phyloP scores from a whole-genome alignment of 2,888 invertebrate species.

The Eucera pruinosa region DNA sequence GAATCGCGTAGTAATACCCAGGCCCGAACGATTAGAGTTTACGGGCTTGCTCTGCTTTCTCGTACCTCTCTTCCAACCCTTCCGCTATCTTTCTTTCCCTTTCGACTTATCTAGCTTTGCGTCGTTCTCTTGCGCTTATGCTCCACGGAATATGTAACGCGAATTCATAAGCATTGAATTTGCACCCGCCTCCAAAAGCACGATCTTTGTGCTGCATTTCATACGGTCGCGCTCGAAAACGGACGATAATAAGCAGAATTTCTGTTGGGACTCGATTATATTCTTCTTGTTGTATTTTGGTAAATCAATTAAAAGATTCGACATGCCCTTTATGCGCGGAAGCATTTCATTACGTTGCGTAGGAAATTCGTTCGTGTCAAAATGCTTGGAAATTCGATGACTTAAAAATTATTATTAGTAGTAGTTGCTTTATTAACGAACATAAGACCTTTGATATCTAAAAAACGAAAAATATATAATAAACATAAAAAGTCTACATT shows the following conservation, averaged over 20 bases:
- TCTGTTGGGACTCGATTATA: not conserved
- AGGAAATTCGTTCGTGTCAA: no score
- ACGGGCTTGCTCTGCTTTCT: conserved; percentile 34
- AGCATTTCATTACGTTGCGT: no score
- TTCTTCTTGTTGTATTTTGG: no score
- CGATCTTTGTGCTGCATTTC: not conserved
- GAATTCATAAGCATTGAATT: conserved; percentile 44
- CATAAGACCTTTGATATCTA: no score
- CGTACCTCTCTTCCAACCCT: not conserved
- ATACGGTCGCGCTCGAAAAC: not conserved
- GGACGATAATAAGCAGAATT: not conserved
- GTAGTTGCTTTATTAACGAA: no score
- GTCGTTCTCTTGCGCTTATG: not conserved
- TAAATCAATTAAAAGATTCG: no score
- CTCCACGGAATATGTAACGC: conserved; percentile 1
- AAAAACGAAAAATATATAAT: no score
- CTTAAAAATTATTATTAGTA: no score
- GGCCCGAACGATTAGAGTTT: conserved; percentile 54
- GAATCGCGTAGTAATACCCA: conserved; percentile 54
- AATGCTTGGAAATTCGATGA: no score
- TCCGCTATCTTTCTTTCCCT: not conserved
- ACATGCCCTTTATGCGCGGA: no score
- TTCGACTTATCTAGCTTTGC: not conserved
- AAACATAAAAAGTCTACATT: no score
- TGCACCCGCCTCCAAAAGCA: not conserved